Base-by-base conservation (phyloP, 2,888 invertebrate species). In the Dasysyrphus albostriatus region DNA sequence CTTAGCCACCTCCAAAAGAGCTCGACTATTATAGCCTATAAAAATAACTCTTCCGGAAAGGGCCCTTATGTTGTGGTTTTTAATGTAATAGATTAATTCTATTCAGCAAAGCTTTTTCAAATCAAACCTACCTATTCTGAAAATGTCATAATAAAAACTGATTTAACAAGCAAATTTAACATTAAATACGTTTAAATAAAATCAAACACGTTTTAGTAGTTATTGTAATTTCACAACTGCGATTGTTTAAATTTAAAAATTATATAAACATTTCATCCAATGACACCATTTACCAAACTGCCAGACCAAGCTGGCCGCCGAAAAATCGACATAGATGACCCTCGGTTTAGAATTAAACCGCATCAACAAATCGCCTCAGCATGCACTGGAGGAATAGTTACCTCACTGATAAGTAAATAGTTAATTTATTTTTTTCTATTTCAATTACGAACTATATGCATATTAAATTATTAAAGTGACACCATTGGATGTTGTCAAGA, bases 401-500 rank as follows among this genome's bases (percentile, higher is more conserved):
- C 98, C 90, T 98, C 98, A 59, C 91, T 98, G 83, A 95, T 98
- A 90, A 97, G 97, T 98, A 94, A 94, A 47, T 16, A 10, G 32
- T n/a, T 12, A 47, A 47, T n/a, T 3, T n/a, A 94, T 10, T 12
- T 59, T 32, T 2, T 10, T 19, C 2, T 37, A n/a, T 51, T 34
- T 9, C 56, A 19, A 32, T 16, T 39, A 47, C 5, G 2, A 42
- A 12, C 39, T 29, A 32, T 24, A 24, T 24, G 24, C n/a, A n/a
- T n/a, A 39, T 29, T 34, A 24, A 32, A n/a, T 56, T 0, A 14
- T 44, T 89, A 34, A 51, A 98, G 98, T 99, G 93, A 99, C 99
- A 0, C 99, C 99, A 0, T 93, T 99, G 89, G 99, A 99, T 94
- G 99, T 99, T n/a, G 97, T 99, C 0, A 99, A 99, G 94, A 98